A percentile compares a stretch with the other conserved stretches of the same genome.
Evolutionary conservation across 2,113 vertebrate species (phyloP).

Genomic region (Dicerorhinus sumatrensis): DNA sequence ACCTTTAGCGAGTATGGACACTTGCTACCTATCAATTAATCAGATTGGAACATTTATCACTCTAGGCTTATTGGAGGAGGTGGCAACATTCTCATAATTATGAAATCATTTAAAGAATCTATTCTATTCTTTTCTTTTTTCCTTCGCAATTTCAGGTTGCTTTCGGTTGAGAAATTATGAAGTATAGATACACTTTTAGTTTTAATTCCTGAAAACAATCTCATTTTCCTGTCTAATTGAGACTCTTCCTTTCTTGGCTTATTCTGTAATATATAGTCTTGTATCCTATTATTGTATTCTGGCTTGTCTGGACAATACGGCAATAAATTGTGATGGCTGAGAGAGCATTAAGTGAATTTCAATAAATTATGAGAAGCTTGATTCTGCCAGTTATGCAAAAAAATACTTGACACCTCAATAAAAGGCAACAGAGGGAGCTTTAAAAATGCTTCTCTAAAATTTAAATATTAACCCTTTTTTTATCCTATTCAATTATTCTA

Average conservation of each 20-base stretch:
- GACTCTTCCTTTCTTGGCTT: conserved; percentile 48
- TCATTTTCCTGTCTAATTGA: conserved; percentile 68
- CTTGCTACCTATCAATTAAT: conserved; percentile 72
- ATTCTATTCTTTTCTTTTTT: conserved; percentile 39
- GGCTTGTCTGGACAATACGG: conserved; percentile 56
- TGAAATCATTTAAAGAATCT: neutral
- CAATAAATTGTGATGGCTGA: conserved; percentile 74
- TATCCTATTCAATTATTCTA: neutral
- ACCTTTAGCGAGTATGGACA: conserved; percentile 29
- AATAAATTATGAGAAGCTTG: conserved; percentile 81
- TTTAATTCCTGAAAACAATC: conserved; percentile 62
- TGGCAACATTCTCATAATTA: neutral
- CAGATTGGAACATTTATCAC: conserved; percentile 39
- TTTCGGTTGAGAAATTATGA: conserved; percentile 9
- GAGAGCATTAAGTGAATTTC: conserved; percentile 78
- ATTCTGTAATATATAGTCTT: conserved; percentile 76
- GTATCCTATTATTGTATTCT: conserved; percentile 73
- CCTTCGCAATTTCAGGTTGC: neutral
- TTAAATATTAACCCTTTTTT: neutral
- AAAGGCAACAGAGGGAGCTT: neutral
- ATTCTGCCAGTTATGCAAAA: conserved; percentile 61
- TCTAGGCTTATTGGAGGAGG: conserved; percentile 50
- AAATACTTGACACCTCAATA: conserved; percentile 36
- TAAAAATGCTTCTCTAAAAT: conserved; percentile 46
- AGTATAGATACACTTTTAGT: conserved; percentile 30